phyloP scores from a whole-genome alignment of 2,888 invertebrate genomes.

The Spilosoma lubricipeda region DNA sequence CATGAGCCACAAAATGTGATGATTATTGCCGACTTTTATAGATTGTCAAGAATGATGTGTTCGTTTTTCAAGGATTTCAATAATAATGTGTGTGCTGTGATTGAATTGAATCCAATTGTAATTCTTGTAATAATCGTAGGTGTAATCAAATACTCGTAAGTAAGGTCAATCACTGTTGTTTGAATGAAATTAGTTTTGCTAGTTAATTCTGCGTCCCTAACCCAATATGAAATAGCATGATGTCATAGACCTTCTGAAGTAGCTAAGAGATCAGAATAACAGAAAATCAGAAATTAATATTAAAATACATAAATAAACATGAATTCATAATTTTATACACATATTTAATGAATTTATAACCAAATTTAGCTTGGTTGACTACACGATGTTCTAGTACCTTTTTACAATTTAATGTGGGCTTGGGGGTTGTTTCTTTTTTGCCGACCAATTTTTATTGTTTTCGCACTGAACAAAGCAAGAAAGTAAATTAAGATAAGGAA shows the following conservation, averaged over 20 bases:
- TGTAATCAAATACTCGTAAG: slow-evolving; percentile 55
- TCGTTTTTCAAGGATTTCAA: slow-evolving; percentile 58
- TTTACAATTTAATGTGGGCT: too few relatives aligned
- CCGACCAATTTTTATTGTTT: neutral
- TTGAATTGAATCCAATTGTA: slow-evolving; percentile 60
- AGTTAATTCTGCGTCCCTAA: slow-evolving; percentile 51
- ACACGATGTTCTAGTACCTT: neutral
- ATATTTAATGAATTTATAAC: slow-evolving; percentile 5
- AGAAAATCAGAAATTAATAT: neutral
- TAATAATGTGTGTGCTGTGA: slow-evolving; percentile 56
- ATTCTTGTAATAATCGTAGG: slow-evolving; percentile 53
- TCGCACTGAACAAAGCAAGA: neutral
- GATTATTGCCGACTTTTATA: slow-evolving; percentile 58
- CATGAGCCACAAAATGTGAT: slow-evolving; percentile 58
- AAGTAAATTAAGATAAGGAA: neutral
- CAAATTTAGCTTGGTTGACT: neutral
- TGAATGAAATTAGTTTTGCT: slow-evolving; percentile 40
- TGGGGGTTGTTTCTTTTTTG: neutral
- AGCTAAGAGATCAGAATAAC: slow-evolving; percentile 19
- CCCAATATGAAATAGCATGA: slow-evolving; percentile 33
- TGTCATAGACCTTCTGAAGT: slow-evolving; percentile 27
- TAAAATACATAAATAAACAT: neutral
- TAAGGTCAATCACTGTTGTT: slow-evolving; percentile 48
- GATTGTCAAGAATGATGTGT: slow-evolving; percentile 50
- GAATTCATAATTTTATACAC: neutral